These are phyloP conservation scores for Allygus modestus DNA, from an alignment of 2,888 invertebrate species.

Conservation along the genomic window DNA sequence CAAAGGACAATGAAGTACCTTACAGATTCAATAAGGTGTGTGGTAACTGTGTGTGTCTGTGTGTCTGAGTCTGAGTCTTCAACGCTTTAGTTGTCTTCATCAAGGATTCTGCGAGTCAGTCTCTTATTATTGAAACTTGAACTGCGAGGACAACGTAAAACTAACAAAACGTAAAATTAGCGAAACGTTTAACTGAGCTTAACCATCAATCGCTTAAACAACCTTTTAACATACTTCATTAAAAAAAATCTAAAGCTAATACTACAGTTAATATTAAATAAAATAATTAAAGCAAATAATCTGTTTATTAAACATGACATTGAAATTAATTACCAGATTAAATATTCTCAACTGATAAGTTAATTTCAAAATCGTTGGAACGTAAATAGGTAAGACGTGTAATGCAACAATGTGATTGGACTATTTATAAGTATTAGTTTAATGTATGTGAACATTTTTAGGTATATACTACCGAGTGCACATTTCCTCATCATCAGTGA, in stretches of 20 bases:
- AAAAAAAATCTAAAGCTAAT: background rate
- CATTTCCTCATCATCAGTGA: too few species aligned
- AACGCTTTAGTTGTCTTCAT: conserved; percentile 60
- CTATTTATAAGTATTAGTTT: too few species aligned
- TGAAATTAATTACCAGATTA: too few species aligned
- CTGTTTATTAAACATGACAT: too few species aligned
- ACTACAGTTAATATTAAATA: too few species aligned
- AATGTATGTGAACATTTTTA: too few species aligned
- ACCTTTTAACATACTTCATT: background rate
- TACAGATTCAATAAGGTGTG: conserved; percentile 63
- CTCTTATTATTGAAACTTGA: conserved; percentile 59
- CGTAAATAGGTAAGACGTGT: too few species aligned
- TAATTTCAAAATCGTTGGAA: too few species aligned
- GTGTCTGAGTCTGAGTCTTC: conserved; percentile 49
- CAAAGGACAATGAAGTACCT: conserved; percentile 61
- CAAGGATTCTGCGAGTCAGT: conserved; percentile 23
- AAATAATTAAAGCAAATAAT: too few species aligned
- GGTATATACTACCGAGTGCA: too few species aligned
- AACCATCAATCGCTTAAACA: background rate
- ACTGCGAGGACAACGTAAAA: conserved; percentile 28
- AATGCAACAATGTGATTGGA: too few species aligned
- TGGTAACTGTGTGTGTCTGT: conserved; percentile 54
- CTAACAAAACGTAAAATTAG: background rate
- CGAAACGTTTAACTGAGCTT: background rate
- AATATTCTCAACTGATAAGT: too few species aligned